Evolutionary conservation across 2,797 vertebrate genomes (phyloP), one percentile per base, ranked within the genome.

Genomic region (Manis pentadactyla): DNA sequence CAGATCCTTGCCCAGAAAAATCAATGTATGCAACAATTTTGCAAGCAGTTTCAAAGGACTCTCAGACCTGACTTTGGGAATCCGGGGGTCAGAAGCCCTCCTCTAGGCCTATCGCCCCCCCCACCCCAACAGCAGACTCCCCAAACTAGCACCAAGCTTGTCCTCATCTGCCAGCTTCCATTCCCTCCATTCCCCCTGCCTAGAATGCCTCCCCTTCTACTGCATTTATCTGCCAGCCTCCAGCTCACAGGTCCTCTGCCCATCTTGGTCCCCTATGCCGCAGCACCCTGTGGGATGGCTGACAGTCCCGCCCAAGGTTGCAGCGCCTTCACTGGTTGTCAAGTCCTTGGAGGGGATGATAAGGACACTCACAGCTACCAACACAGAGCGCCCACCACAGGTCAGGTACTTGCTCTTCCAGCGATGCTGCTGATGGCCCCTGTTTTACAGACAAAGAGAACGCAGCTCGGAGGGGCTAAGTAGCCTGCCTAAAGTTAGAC

Each of bases 171-270:
- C 68, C 42, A 14, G 37, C 13, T 74, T 13, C 8, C 10, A 68
- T 6, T 39, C 69, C 27, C 0, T 0, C 17, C 10, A 2, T 5
- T 39, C 55, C 51, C 73, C 68, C 18, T 9, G 0, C 25, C 4
- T 1, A 3, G 10, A 18, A 51, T 0, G 17, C 4, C 25, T 21
- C 55, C 6, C 15, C 23, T 39, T 29, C 51, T 31, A 4, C 53
- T 39, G 3, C 2, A 17, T 5, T 31, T 21, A n/a, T 39, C 73
- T 57, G 31, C 14, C 51, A 39, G 34, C 19, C 39, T 63, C 34
- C 73, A 42, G 29, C 49, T 57, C 8, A 1, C 31, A 15, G 37
- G 57, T 3, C 68, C 51, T 31, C 37, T 71, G 1, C n/a, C 42
- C 37, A 8, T 27, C 74, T 6, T 3, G 4, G 49, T 23, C 29